Evolutionary conservation across 2,113 vertebrate genomes (phyloP).

Genomic region (Lamprologus ornatipinnis): DNA sequence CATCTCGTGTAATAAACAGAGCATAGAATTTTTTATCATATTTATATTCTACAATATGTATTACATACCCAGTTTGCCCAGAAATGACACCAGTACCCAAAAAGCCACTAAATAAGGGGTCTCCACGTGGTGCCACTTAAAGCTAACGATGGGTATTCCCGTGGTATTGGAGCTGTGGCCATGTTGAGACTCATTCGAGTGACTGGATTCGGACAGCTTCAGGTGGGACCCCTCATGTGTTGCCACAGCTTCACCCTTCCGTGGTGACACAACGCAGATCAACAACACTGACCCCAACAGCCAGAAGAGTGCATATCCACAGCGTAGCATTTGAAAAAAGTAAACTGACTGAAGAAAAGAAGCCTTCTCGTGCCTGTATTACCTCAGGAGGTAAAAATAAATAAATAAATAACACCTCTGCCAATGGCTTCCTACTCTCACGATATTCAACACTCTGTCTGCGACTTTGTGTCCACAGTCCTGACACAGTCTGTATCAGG

Average conservation of each 20-base stretch:
- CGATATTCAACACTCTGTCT: background rate
- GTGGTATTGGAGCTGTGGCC: background rate
- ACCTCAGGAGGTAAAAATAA: background rate
- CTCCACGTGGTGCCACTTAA: conserved; percentile 84
- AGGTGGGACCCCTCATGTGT: background rate
- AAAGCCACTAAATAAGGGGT: conserved; percentile 76
- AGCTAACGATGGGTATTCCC: conserved; percentile 74
- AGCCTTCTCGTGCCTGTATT: background rate
- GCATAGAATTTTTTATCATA: background rate
- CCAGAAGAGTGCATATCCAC: background rate
- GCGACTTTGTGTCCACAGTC: background rate
- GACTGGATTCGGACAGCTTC: background rate
- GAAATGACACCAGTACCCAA: conserved; percentile 84
- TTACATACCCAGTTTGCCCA: conserved; percentile 84
- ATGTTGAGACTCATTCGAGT: background rate
- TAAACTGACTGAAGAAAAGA: background rate
- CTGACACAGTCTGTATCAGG: background rate
- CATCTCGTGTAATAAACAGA: background rate
- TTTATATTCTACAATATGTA: background rate
- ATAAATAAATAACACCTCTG: background rate
- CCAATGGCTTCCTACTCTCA: background rate
- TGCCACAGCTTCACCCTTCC: background rate
- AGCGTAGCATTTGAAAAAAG: conserved; percentile 10
- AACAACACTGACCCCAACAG: conserved; percentile 31
- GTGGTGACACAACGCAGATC: background rate